Conservation (phyloP, 1,140 invertebrate species). For the Microplitis mediator region DNA sequence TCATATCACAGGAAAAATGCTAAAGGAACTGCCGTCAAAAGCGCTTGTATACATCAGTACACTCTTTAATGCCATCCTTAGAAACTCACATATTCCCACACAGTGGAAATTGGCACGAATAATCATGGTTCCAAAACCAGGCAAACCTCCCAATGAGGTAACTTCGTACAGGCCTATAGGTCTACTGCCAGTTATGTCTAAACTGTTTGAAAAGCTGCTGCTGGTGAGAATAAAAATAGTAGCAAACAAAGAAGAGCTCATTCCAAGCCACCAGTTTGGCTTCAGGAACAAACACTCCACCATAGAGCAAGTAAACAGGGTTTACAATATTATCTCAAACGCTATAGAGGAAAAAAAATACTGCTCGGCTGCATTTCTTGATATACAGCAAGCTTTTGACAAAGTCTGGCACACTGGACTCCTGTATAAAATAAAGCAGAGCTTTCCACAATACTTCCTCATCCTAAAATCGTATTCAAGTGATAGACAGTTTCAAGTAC, state of each 20-base stretch:
- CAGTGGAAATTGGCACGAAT: slow-evolving; percentile 49
- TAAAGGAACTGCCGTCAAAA: slow-evolving; percentile 16
- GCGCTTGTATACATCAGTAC: slow-evolving; percentile 16
- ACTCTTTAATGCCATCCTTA: slow-evolving; percentile 30
- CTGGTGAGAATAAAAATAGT: not conserved
- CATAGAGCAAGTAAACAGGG: not conserved
- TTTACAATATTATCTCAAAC: not conserved
- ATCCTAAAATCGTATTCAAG: not conserved
- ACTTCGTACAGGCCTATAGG: slow-evolving; percentile 17
- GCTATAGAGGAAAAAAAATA: not conserved
- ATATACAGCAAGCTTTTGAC: not conserved
- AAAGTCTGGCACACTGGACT: not conserved
- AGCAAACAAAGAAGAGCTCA: not conserved
- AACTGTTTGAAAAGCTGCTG: slow-evolving; percentile 10
- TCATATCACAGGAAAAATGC: slow-evolving; percentile 28
- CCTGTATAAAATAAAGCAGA: slow-evolving; percentile 28
- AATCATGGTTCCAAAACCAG: slow-evolving; percentile 36
- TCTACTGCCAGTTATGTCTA: slow-evolving; percentile 2
- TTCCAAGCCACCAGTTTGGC: not conserved
- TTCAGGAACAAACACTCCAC: not conserved
- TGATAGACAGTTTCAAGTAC: slow-evolving; percentile 2
- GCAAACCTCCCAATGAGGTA: too few species aligned
- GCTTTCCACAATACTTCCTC: slow-evolving; percentile 10
- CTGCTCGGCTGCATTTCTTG: not conserved
- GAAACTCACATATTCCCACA: slow-evolving; percentile 31